Base-by-base conservation (phyloP, 1,140 invertebrate species). In the Berghia stephanieae region DNA sequence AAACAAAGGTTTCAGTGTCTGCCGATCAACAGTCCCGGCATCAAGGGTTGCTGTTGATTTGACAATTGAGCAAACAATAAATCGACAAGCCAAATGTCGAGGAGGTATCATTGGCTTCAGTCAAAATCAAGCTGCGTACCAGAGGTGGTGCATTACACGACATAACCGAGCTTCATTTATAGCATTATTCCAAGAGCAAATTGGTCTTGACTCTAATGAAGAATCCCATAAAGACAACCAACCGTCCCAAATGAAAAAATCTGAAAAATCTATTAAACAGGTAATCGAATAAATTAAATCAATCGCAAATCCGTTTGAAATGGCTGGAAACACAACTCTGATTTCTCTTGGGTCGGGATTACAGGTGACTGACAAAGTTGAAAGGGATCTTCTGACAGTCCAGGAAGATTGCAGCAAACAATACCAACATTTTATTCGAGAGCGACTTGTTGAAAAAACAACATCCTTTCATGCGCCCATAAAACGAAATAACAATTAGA, bases 161-260 rank as follows among this genome's bases (percentile, higher is more conserved):
- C n/a, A n/a, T n/a, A n/a, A n/a, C n/a, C n/a, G n/a, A n/a, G n/a
- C n/a, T n/a, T n/a, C n/a, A n/a, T n/a, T n/a, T n/a, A n/a, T n/a
- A n/a, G 42, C n/a, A 36, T 13, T 38, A 24, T 10, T 16, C 5
- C 4, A 18, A 16, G 16, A 38, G 3, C 13, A 71, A 71, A 71
- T 24, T 71, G 42, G 42, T 24, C 57, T 63, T 16, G 57, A 63
- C 57, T 63, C 10, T 31, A 31, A 63, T 24, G 57, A 63, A 24
- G 57, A 63, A 24, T 16, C 57, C 57, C 79, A 82, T 67, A 40
- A 76, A 42, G 78, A 84, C 49, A 27, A 77, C 21, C 27, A 77
- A 3, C 52, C 63, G 31, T 36, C 75, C 18, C 69, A 81, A 73
- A 79, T 82, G 3, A 55, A 52, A 66, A 78, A 49, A 60, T 63